Percentiles rank a stretch among this genome's conserved stretches.
These are phyloP conservation scores for Corydoras maculifer DNA, from an alignment of 2,113 vertebrate genomes.

Conservation along the genomic window DNA sequence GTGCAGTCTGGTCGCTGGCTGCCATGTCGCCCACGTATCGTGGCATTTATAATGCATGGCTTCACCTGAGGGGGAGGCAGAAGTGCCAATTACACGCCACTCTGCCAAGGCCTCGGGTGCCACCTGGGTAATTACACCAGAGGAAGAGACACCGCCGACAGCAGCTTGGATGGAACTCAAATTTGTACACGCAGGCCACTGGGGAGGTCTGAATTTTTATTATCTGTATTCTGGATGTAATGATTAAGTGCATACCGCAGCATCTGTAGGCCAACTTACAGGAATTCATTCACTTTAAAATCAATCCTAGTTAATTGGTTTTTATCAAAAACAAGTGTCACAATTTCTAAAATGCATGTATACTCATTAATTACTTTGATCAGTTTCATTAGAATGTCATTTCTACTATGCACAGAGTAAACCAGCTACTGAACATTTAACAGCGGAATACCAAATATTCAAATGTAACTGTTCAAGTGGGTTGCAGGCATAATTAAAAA, in stretches of 20 bases:
- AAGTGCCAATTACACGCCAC: conserved; percentile 41
- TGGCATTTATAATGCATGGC: conserved; percentile 43
- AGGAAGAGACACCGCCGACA: conserved; percentile 13
- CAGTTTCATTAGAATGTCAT: no score
- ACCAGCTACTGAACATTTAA: no score
- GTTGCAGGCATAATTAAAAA: no score
- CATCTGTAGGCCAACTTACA: neutral
- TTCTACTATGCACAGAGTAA: no score
- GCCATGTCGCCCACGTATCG: conserved; percentile 29
- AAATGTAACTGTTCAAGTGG: no score
- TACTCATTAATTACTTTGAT: no score
- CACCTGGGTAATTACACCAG: conserved; percentile 38
- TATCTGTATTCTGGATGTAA: neutral
- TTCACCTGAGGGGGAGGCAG: conserved; percentile 39
- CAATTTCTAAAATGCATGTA: no score
- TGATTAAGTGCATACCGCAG: neutral
- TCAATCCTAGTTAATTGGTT: no score
- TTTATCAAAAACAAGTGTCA: no score
- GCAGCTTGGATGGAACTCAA: conserved; percentile 18
- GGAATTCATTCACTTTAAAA: no score
- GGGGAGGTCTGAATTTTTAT: conserved; percentile 17
- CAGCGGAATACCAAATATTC: no score
- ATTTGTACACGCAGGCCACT: conserved; percentile 20
- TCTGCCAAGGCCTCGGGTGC: conserved; percentile 21
- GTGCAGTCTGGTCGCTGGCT: conserved; percentile 33